phyloP scores from a whole-genome alignment of 2,113 vertebrate genomes.

The Eolophus roseicapilla region DNA sequence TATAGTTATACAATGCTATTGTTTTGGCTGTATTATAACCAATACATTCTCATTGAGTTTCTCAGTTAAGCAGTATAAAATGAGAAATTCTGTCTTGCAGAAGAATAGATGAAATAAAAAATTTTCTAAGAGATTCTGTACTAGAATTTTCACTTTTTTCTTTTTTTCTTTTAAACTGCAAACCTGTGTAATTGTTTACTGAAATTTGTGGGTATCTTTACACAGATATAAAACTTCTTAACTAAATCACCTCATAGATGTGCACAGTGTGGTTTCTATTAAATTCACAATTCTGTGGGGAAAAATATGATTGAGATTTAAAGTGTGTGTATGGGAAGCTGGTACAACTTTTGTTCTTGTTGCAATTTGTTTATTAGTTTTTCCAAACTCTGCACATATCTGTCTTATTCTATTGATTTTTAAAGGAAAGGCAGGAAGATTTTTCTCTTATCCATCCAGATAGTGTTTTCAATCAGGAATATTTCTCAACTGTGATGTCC shows the following conservation, averaged over 20 bases:
- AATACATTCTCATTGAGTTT: neutral
- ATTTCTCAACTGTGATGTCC: conserved; percentile 27
- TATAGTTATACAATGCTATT: neutral
- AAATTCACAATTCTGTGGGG: neutral
- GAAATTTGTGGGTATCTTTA: neutral
- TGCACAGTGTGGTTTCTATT: neutral
- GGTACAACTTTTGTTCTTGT: neutral
- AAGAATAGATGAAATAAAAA: neutral
- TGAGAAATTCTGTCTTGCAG: neutral
- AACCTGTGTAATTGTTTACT: neutral
- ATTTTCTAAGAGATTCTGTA: neutral
- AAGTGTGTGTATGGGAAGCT: neutral
- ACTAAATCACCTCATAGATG: neutral
- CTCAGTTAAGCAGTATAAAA: neutral
- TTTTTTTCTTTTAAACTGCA: neutral
- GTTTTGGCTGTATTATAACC: neutral
- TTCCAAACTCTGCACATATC: neutral
- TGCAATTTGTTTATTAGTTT: conserved; percentile 14
- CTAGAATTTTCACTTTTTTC: neutral
- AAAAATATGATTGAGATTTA: neutral
- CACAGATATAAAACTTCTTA: neutral
- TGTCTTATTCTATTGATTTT: conserved; percentile 22
- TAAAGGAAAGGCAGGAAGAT: neutral
- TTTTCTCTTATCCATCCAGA: neutral
- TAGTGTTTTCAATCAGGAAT: conserved; percentile 12